Evolutionary conservation across 2,797 vertebrate species (phyloP).

Genomic region (Graptemys geographica): DNA sequence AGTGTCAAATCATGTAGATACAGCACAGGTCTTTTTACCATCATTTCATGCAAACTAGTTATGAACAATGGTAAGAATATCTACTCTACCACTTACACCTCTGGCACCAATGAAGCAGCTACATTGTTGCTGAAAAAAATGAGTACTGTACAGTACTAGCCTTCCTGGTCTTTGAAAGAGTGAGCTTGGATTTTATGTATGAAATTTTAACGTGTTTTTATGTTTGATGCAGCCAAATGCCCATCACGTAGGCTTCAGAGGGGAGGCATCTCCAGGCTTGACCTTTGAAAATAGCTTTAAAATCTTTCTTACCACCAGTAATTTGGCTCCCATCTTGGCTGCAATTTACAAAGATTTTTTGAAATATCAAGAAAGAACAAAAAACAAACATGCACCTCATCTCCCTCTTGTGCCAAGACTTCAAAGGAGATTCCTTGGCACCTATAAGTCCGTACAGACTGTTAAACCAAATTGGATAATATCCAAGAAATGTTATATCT

Average conservation of each 20-base stretch:
- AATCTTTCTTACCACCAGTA: slow-evolving; percentile 12
- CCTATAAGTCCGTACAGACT: slow-evolving; percentile 12
- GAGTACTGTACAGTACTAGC: neutral
- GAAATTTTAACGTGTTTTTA: slow-evolving; percentile 1
- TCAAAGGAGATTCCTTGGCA: slow-evolving; percentile 18
- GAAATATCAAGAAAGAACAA: slow-evolving; percentile 15
- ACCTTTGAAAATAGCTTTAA: slow-evolving; percentile 42
- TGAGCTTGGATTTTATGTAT: neutral
- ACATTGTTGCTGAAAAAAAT: neutral
- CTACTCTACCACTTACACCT: neutral
- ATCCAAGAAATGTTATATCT: slow-evolving; percentile 15
- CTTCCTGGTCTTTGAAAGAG: neutral
- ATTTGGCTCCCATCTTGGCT: slow-evolving; percentile 8
- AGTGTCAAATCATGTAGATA: neutral
- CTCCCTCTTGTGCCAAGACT: slow-evolving; percentile 7
- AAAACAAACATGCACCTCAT: neutral
- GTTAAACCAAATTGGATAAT: slow-evolving; percentile 13
- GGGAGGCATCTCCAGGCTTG: neutral
- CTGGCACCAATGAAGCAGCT: neutral
- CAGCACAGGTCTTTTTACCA: neutral
- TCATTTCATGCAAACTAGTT: neutral
- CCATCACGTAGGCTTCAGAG: neutral
- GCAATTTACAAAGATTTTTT: slow-evolving; percentile 24
- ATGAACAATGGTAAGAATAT: neutral
- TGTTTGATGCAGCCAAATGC: slow-evolving; percentile 13